Conservation (phyloP, 2,797 vertebrate genomes). For the Brachymystax lenok region DNA sequence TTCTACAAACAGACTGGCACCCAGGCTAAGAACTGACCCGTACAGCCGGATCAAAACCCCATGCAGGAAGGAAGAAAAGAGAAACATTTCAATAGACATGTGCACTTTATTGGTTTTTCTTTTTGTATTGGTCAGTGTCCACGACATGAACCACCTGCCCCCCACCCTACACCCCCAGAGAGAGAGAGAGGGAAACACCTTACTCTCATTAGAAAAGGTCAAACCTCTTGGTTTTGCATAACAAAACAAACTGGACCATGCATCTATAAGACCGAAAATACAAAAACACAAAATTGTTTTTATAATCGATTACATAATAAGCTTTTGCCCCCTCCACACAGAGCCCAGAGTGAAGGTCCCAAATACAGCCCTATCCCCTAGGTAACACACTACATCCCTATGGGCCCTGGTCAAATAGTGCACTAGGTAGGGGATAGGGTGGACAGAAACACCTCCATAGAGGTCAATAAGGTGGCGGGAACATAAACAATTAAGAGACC, state of each 20-base stretch:
- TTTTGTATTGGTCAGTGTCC: slow-evolving; percentile 89
- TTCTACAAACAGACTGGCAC: too few species aligned
- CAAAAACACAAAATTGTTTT: slow-evolving; percentile 80
- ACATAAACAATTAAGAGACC: slow-evolving; percentile 42
- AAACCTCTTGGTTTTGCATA: slow-evolving; percentile 79
- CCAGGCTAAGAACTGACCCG: too few species aligned
- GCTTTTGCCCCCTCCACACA: slow-evolving; percentile 69
- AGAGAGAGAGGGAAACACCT: slow-evolving; percentile 66
- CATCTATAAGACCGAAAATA: slow-evolving; percentile 93
- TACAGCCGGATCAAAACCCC: too few species aligned
- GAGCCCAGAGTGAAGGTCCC: slow-evolving; percentile 45
- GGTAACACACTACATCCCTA: too few species aligned
- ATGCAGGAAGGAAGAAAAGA: not conserved
- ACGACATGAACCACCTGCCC: slow-evolving; percentile 75
- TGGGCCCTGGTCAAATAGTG: too few species aligned
- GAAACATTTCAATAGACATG: slow-evolving; percentile 70
- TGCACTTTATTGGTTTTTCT: slow-evolving; percentile 98
- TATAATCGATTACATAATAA: slow-evolving; percentile 90
- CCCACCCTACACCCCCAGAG: slow-evolving; percentile 66
- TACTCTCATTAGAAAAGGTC: slow-evolving; percentile 71
- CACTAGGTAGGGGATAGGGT: too few species aligned
- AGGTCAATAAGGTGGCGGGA: slow-evolving; percentile 87
- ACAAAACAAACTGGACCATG: slow-evolving; percentile 81
- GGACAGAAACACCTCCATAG: slow-evolving; percentile 77
- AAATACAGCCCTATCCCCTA: slow-evolving; percentile 42